Conservation (phyloP, 2,113 vertebrate species). For the Equus przewalskii region DNA sequence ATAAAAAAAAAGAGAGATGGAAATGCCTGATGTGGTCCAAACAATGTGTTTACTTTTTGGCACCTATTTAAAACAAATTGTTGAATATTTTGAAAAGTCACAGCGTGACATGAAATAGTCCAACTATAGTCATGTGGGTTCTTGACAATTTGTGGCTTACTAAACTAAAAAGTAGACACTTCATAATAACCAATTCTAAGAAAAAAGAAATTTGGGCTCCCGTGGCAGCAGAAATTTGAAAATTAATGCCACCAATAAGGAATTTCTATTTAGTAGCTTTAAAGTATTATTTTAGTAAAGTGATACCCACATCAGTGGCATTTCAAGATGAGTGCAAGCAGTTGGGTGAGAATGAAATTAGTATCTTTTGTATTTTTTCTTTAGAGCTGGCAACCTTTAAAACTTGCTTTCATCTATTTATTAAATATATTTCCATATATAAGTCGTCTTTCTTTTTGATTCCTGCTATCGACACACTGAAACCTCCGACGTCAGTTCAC, state of each 20-base stretch:
- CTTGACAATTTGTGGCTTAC: slow-evolving; percentile 11
- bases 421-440: not conserved
- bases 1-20: not conserved
- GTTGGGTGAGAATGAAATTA: slow-evolving; percentile 45
- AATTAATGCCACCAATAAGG: not conserved
- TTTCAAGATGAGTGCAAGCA: slow-evolving; percentile 4
- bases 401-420: not conserved
- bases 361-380: not conserved
- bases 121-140: not conserved
- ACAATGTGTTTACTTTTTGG: not conserved
- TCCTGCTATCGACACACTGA: not conserved
- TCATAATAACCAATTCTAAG: not conserved
- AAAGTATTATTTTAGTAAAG: slow-evolving; percentile 1
- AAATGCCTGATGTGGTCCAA: not conserved
- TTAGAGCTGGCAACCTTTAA: not conserved
- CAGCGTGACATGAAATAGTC: not conserved
- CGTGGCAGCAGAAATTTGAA: not conserved
- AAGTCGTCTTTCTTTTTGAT: not conserved
- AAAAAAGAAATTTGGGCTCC: not conserved
- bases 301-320: not conserved
- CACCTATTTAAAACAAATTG: not conserved
- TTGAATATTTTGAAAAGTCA: slow-evolving; percentile 52
- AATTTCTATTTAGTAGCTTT: not conserved
- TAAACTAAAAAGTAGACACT: slow-evolving; percentile 42
- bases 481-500: slow-evolving; percentile 23